phyloP scores from a whole-genome alignment of 2,797 vertebrate species.

The Gymnoscopelus microlampas region DNA sequence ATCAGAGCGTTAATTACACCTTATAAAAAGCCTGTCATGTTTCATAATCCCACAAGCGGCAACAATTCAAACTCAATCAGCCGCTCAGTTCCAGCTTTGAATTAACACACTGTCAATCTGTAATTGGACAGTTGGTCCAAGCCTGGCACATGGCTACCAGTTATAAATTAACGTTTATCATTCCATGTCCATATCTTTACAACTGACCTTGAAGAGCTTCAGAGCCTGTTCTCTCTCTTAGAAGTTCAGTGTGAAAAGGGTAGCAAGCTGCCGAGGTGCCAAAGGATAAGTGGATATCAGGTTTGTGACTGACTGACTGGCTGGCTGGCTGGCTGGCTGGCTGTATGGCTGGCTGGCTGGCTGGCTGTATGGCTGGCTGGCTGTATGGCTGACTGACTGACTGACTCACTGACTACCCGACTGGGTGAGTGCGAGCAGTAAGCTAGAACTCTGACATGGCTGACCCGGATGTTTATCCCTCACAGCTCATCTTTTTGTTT shows the following conservation, averaged over 20 bases:
- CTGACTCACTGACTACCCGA: neutral
- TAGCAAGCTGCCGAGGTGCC: conserved; percentile 58
- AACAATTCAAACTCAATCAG: conserved; percentile 80
- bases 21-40: conserved; percentile 86
- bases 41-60: conserved; percentile 78
- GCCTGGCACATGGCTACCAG: conserved; percentile 37
- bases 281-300: conserved; percentile 74
- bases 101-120: conserved; percentile 63
- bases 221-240: conserved; percentile 50
- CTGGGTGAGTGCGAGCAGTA: conserved; percentile 34
- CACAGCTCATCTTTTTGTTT: conserved; percentile 58
- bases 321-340: neutral
- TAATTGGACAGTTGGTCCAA: conserved; percentile 62
- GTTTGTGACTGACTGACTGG: conserved; percentile 46
- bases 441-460: conserved; percentile 53
- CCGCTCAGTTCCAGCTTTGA: conserved; percentile 64
- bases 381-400: conserved; percentile 26
- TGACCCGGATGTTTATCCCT: conserved; percentile 68
- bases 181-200: conserved; percentile 55
- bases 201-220: conserved; percentile 68
- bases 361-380: conserved; percentile 30
- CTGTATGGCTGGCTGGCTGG: neutral
- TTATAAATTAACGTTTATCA: conserved; percentile 69
- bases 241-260: conserved; percentile 59
- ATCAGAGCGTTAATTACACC: conserved; percentile 83